Base-by-base conservation (phyloP, 2,797 vertebrate genomes). In the Cyclura pinguis region DNA sequence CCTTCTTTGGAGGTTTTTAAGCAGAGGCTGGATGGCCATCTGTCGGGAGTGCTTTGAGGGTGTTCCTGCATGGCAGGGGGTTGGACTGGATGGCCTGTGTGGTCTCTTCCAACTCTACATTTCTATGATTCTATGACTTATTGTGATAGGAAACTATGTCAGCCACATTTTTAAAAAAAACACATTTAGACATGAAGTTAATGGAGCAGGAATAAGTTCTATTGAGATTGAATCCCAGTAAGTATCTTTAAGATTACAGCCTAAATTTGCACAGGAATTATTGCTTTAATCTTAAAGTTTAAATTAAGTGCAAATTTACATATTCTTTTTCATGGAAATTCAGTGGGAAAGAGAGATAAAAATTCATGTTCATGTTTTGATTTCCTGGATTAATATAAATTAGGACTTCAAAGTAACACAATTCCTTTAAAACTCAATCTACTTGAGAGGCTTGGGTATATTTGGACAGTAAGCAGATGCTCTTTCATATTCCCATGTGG, bases 341-440 rank as follows among this genome's bases (percentile, higher is more conserved):
- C 89, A 94, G 92, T 76, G 0, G 0, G 93, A 93, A 93, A 88
- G 32, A 52, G 93, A 84, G 52, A 94, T 76, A 88, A 90, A 92
- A 92, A 94, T 85, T 95, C 90, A 94, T 92, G 92, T 90, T 94
- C 91, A 93, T 92, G 88, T 95, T 95, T 95, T 92, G 91, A 95
- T 94, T 95, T 94, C 95, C 90, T 93, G 88, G 94, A 96, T 96
- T 95, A 94, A 84, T 96, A 92, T 94, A 95, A 96, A 94, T 88
- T 55, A 90, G 80, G 72, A 96, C 93, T 96, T 95, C 95, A 96
- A 95, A 95, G 95, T 91, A 92, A 94, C 64, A 86, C 80, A 16
- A 67, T 84, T 94, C 84, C 92, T 92, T 93, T 91, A 96, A 96
- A 96, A 92, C 64, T 78, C 93, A 93, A 24, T 94, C 94, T 92